Conservation (phyloP, 1,140 invertebrate genomes). For the Panagrolaimus sp. region DNA sequence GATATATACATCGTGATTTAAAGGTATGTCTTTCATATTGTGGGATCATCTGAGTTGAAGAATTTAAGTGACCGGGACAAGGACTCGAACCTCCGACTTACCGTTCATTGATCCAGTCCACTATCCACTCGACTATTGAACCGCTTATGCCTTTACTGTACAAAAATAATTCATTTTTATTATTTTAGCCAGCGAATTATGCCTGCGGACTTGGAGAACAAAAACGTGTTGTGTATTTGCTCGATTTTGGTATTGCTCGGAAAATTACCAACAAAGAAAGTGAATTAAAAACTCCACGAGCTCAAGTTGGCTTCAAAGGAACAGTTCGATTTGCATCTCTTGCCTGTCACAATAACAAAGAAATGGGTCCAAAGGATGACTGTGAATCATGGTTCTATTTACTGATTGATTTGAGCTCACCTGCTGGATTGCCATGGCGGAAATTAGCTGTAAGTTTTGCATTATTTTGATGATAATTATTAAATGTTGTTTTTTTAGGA, state of each 20-base stretch:
- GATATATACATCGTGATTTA: conserved; percentile 44
- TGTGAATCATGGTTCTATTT: conserved; percentile 45
- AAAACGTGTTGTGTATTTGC: conserved; percentile 16
- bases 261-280: conserved; percentile 13
- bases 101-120: too few species aligned
- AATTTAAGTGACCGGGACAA: too few species aligned
- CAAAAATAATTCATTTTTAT: too few species aligned
- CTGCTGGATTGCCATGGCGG: conserved; percentile 32
- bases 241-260: conserved; percentile 30
- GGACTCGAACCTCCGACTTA: too few species aligned
- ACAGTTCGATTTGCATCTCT: conserved; percentile 24
- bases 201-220: conserved; percentile 31
- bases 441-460: too few species aligned
- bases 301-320: conserved; percentile 21
- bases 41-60: too few species aligned
- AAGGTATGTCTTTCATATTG: too few species aligned
- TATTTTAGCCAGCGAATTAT: conserved; percentile 42
- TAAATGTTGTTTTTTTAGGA: too few species aligned
- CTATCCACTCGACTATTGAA: too few species aligned
- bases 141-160: too few species aligned
- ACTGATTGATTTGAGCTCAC: conserved; percentile 27
- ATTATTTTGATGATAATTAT: too few species aligned
- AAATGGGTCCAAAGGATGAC: conserved; percentile 40
- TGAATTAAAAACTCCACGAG: conserved; percentile 25
- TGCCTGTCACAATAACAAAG: conserved; percentile 29